Base-by-base conservation (phyloP, 2,888 invertebrate species). In the Ophonus ardosiacus region DNA sequence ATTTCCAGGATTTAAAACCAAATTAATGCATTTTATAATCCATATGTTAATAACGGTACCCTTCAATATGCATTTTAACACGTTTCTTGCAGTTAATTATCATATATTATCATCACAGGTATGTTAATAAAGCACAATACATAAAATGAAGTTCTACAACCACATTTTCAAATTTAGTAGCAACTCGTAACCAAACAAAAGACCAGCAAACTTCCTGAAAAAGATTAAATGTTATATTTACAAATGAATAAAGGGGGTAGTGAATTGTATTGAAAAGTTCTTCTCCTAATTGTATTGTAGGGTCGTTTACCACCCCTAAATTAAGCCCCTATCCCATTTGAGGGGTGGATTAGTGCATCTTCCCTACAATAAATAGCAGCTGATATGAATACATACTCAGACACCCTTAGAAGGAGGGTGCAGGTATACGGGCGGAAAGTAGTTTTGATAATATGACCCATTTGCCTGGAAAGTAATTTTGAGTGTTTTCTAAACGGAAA, bases 341-440 rank as follows among this genome's bases (percentile, higher is more conserved):
- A 88, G 87, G 87, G 86, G 87, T 87, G 88, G 88, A 87, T 88
- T 87, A 86, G 81, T 85, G 63, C 81, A 82, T 86, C 81, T 87
- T 88, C 88, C 88, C 85, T 61, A 86, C 87, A 87, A 87, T 88
- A 88, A 87, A 87, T 88, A 88, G 88, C 88, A 88, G 88, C 88
- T 88, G 88, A 88, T 88, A 88, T 88, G 88, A 88, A 88, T 88
- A 88, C 87, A 86, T 87, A 87, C 87, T 88, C 88, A 88, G 88
- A 79, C 81, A 81, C 84, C 84, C 84, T 76, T 83, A 56, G 7
- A 78, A 56, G 43, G 31, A 57, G 78, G 78, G 83, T 76, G 79
- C 85, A 80, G 85, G 85, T 80, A 85, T 79, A 84, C 68, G 80
- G 71, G 80, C 80, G 68, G 78, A 84, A 84, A 65, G 4, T 10